These are phyloP conservation scores for Himalopsyche tibetana DNA, from an alignment of 2,888 invertebrate species.

Conservation along the genomic window DNA sequence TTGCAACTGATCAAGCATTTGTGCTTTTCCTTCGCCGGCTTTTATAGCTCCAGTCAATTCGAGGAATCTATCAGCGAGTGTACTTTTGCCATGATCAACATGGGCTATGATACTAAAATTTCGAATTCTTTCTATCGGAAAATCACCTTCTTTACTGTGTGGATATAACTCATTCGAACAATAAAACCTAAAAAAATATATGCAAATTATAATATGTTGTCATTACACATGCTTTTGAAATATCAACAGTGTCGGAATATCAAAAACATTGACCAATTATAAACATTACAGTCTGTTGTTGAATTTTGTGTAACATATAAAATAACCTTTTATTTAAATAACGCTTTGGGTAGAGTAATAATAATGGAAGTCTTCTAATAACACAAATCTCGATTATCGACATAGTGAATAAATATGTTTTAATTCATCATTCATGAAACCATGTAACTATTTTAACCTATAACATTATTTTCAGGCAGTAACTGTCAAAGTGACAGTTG, in stretches of 20 bases:
- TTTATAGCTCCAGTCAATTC: conserved; percentile 92
- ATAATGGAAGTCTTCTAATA: conserved; percentile 23
- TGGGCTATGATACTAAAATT: conserved; percentile 99
- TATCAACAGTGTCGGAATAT: not conserved
- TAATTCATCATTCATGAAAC: not conserved
- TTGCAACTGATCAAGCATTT: conserved; percentile 87
- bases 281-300: not conserved
- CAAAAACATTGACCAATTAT: not conserved
- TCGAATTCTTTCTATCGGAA: conserved; percentile 80
- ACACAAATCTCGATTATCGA: conserved; percentile 40
- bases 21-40: conserved; percentile 80
- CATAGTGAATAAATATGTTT: conserved; percentile 37
- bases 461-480: not conserved
- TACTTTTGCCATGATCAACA: conserved; percentile 99
- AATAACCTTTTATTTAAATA: conserved; percentile 45
- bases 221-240: too few relatives aligned
- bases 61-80: conserved; percentile 95
- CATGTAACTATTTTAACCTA: not conserved
- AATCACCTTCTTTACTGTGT: conserved; percentile 66
- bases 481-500: conserved; percentile 49
- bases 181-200: conserved; percentile 34
- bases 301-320: conserved; percentile 8
- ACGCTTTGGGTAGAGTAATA: conserved; percentile 45
- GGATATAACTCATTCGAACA: conserved; percentile 28
- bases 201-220: not conserved